These are phyloP conservation scores for Mustelus asterias DNA, from an alignment of 2,113 vertebrate species.

Conservation along the genomic window DNA sequence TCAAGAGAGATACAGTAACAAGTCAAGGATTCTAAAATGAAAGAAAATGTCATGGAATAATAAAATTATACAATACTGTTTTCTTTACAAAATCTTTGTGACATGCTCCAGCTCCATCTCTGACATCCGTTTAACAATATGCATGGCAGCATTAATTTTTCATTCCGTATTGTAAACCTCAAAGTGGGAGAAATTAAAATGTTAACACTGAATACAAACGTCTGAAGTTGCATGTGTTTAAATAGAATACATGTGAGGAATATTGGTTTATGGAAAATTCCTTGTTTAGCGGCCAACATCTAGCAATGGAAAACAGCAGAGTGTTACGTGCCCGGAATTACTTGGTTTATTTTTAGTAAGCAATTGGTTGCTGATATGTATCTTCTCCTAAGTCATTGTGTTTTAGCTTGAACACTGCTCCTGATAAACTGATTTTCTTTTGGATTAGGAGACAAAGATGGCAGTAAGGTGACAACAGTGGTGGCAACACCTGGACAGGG, in stretches of 20 bases:
- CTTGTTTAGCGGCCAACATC: neutral
- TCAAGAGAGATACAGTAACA: neutral
- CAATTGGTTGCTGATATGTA: neutral
- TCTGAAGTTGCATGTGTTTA: neutral
- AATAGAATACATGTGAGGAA: neutral
- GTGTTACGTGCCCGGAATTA: neutral
- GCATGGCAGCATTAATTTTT: neutral
- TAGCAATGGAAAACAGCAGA: neutral
- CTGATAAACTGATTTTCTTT: constrained; percentile 42
- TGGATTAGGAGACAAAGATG: constrained; percentile 87
- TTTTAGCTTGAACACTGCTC: rapidly evolving
- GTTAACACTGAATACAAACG: neutral
- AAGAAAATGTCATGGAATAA: neutral
- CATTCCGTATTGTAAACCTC: neutral
- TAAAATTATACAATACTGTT: neutral
- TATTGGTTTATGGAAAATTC: neutral
- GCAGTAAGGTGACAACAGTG: constrained; percentile 96
- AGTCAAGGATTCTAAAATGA: neutral
- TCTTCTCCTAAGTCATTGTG: constrained; percentile 39
- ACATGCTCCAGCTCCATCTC: neutral
- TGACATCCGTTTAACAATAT: neutral
- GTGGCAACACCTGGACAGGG: constrained; percentile 96
- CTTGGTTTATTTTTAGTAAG: neutral
- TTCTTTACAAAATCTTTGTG: neutral
- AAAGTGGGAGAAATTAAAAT: neutral